Evolutionary conservation across 64 coral and sea anemone genomes (phyloP).

Genomic region (Orbicella faveolata): DNA sequence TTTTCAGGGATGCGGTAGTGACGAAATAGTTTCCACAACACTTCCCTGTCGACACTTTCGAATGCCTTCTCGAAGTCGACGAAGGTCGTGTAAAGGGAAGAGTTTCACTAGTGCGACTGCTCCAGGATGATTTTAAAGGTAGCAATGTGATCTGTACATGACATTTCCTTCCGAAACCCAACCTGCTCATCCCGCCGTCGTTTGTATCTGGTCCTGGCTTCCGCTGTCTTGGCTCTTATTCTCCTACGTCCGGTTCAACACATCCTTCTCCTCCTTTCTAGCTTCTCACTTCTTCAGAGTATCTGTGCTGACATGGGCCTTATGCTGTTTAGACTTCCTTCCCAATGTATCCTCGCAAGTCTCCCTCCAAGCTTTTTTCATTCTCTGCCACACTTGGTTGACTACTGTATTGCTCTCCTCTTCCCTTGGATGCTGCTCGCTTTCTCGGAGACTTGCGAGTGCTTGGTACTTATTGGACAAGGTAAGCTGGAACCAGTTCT

Average conservation of each 20-base stretch:
- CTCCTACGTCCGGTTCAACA: too few species aligned
- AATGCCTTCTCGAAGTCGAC: neutral
- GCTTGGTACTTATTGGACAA: neutral
- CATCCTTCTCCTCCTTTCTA: too few species aligned
- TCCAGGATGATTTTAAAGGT: constrained; percentile 1
- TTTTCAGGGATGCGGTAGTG: neutral
- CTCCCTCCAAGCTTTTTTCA: neutral
- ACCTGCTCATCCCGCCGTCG: constrained; percentile 26
- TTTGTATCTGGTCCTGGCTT: neutral
- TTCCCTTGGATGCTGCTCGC: neutral
- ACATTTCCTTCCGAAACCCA: constrained; percentile 44
- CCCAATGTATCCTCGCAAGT: neutral
- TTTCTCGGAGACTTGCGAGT: neutral
- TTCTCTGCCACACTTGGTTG: neutral
- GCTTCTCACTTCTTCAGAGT: too few species aligned
- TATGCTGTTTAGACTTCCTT: neutral
- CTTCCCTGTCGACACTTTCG: neutral
- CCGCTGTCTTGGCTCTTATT: too few species aligned
- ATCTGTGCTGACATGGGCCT: too few species aligned
- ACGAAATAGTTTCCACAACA: neutral
- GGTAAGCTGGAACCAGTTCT: neutral
- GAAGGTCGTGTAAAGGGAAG: neutral
- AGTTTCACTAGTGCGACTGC: neutral
- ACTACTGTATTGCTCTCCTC: neutral
- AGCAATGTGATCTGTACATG: constrained; percentile 23